Evolutionary conservation across 2,113 vertebrate species (phyloP).

Genomic region (Xenotilapia leptura): DNA sequence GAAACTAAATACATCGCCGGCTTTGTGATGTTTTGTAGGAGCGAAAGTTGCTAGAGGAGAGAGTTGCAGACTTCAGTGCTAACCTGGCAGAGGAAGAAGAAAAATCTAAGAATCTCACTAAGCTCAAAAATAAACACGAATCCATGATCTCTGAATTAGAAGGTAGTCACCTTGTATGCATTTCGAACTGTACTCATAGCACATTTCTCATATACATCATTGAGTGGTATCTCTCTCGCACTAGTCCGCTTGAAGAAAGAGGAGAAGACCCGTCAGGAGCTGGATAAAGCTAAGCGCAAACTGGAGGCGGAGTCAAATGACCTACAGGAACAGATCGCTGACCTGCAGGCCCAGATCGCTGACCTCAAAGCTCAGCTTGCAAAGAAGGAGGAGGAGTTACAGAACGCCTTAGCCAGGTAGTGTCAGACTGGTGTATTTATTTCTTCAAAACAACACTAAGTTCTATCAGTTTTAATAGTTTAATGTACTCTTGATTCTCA

Average conservation of each 20-base stretch:
- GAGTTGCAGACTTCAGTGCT: slow-evolving; percentile 85
- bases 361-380: slow-evolving; percentile 89
- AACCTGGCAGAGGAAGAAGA: slow-evolving; percentile 95
- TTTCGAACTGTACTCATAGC: background rate
- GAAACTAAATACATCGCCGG: background rate
- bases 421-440: background rate
- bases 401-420: slow-evolving; percentile 85
- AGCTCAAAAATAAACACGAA: slow-evolving; percentile 94
- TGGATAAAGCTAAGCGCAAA: slow-evolving; percentile 92
- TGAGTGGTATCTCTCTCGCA: background rate
- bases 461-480: background rate
- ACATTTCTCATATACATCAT: background rate
- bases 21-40: slow-evolving; percentile 70
- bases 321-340: slow-evolving; percentile 86
- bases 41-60: slow-evolving; percentile 88
- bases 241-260: slow-evolving; percentile 92
- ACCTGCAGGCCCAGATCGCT: slow-evolving; percentile 87
- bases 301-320: slow-evolving; percentile 86
- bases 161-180: slow-evolving; percentile 62
- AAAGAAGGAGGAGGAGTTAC: slow-evolving; percentile 91
- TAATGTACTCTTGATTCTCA: background rate
- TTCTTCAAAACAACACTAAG: background rate
- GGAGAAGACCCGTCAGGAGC: slow-evolving; percentile 89
- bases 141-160: slow-evolving; percentile 98
- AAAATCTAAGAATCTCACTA: slow-evolving; percentile 94